Evolutionary conservation across 2,888 invertebrate species (phyloP).

Genomic region (Onthophagus sagittarius): DNA sequence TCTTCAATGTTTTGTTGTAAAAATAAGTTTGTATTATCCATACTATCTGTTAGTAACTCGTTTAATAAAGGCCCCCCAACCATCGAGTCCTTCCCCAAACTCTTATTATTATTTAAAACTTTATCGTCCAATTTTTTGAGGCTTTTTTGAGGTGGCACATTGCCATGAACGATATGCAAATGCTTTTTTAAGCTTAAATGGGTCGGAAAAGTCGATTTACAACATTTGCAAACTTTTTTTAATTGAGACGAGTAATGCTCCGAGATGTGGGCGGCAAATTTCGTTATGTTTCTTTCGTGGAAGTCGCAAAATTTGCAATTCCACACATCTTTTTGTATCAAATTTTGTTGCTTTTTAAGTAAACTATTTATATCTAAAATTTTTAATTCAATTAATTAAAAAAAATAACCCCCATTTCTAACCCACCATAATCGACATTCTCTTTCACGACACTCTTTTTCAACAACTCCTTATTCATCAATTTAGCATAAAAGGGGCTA

Average conservation of each 20-base stretch:
- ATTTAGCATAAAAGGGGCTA: conserved; percentile 54
- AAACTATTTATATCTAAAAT: conserved; percentile 27
- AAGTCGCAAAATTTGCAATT: conserved; percentile 49
- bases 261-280: conserved; percentile 48
- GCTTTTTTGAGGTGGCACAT: background rate
- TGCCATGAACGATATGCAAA: conserved; percentile 31
- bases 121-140: conserved; percentile 4
- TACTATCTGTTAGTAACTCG: conserved; percentile 37
- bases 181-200: conserved; percentile 34
- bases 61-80: conserved; percentile 42
- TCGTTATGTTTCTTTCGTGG: conserved; percentile 42
- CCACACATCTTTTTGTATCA: conserved; percentile 44
- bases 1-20: conserved; percentile 34
- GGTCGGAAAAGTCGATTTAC: conserved; percentile 36
- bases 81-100: conserved; percentile 28
- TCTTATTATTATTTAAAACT: background rate
- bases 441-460: background rate
- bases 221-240: conserved; percentile 37
- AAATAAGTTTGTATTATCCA: conserved; percentile 38
- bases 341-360: conserved; percentile 39
- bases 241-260: conserved; percentile 43
- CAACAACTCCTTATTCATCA: conserved; percentile 43
- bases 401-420: background rate
- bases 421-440: conserved; percentile 1
- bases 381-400: background rate